phyloP scores from a whole-genome alignment of 35 echinoderm and acorn worm species.

The Amphiura filiformis region DNA sequence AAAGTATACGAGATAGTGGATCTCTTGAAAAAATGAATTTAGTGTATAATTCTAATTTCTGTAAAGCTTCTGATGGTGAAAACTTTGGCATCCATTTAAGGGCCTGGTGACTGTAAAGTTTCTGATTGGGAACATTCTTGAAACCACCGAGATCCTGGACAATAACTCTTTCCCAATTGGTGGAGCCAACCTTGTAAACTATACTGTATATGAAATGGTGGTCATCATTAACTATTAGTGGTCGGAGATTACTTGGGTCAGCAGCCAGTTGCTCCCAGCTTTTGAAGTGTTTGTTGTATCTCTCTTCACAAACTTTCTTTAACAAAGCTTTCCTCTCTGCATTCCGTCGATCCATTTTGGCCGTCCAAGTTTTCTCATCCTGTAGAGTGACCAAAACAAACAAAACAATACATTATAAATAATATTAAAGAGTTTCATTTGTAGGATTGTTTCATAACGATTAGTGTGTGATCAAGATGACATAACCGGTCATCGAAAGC shows the following conservation, averaged over 20 bases:
- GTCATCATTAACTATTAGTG: slow-evolving; percentile 78
- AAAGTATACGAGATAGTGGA: slow-evolving; percentile 79
- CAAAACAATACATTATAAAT: no score
- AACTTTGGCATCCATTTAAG: slow-evolving; percentile 76
- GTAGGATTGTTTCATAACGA: no score
- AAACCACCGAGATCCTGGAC: slow-evolving; percentile 76
- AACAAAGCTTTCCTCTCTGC: not conserved
- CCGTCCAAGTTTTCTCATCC: not conserved
- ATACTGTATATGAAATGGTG: slow-evolving; percentile 87
- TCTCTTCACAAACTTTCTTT: not conserved
- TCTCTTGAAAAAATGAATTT: slow-evolving; percentile 93
- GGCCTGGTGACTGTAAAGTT: slow-evolving; percentile 75
- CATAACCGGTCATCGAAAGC: no score
- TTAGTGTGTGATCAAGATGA: no score
- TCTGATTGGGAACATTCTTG: slow-evolving; percentile 82
- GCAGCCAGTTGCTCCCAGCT: slow-evolving; percentile 14
- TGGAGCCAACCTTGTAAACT: slow-evolving; percentile 89
- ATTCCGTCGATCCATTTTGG: not conserved
- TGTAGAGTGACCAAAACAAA: no score
- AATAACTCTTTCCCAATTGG: slow-evolving; percentile 90
- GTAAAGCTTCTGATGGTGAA: slow-evolving; percentile 16
- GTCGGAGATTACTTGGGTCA: slow-evolving; percentile 45
- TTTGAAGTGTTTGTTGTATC: not conserved
- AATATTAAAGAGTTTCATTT: no score
- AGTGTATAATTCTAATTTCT: slow-evolving; percentile 61